A percentile compares a stretch with the other conserved stretches of the same genome.
phyloP scores from a whole-genome alignment of 2,113 vertebrate species.

The Holacanthus passer region DNA sequence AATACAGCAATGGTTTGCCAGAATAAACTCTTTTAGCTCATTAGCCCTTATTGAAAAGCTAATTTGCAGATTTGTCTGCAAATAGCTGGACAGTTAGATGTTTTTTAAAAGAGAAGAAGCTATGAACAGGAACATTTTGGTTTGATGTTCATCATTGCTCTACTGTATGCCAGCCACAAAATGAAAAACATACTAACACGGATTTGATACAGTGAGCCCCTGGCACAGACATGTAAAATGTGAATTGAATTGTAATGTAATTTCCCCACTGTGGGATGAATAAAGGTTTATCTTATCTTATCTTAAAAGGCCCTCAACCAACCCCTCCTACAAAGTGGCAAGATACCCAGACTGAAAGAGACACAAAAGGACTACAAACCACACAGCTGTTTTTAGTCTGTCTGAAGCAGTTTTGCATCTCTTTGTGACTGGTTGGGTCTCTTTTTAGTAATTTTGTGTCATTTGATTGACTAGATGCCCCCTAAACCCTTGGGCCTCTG shows the following conservation, averaged over 20 bases:
- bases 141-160: not conserved
- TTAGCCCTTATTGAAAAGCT: conserved; percentile 12
- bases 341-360: not conserved
- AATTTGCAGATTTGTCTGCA: not conserved
- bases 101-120: not conserved
- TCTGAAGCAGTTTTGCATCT: not conserved
- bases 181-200: not conserved
- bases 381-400: not conserved
- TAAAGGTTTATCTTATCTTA: too few relatives aligned
- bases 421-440: not conserved
- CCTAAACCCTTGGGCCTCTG: not conserved
- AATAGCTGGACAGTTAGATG: not conserved
- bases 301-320: too few relatives aligned
- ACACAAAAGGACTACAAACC: not conserved
- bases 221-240: not conserved
- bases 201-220: not conserved
- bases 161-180: conserved; percentile 9
- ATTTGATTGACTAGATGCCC: not conserved
- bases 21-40: not conserved
- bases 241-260: too few relatives aligned
- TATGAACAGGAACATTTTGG: not conserved
- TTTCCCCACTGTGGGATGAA: too few relatives aligned
- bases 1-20: not conserved
- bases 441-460: not conserved
- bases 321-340: not conserved